Evolutionary conservation across 2,888 invertebrate genomes (phyloP).

Genomic region (Yponomeuta sedellus): DNA sequence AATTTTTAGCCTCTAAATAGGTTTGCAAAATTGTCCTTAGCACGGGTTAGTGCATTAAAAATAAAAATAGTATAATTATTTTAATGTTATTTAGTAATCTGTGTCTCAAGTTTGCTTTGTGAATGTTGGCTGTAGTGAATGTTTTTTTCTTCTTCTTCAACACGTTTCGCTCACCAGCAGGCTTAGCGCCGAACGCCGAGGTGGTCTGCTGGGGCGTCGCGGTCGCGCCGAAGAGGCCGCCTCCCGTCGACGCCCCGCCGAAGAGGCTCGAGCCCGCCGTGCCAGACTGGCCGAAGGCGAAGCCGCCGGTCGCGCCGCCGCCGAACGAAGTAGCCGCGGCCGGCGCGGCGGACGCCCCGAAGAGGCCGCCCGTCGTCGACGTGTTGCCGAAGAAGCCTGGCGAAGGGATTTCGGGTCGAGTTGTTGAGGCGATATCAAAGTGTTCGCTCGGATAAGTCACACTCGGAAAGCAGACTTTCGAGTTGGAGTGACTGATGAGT

Average conservation of each 20-base stretch:
- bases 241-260: conserved; percentile 61
- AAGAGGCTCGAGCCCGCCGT: conserved; percentile 78
- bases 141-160: too few relatives aligned
- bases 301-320: conserved; percentile 64
- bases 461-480: too few relatives aligned
- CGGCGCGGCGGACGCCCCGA: conserved; percentile 42
- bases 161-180: conserved; percentile 31
- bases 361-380: conserved; percentile 39
- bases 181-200: conserved; percentile 76
- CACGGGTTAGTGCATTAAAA: too few relatives aligned
- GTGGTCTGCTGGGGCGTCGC: conserved; percentile 65
- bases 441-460: too few relatives aligned
- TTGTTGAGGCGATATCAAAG: too few relatives aligned
- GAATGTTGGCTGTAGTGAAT: too few relatives aligned
- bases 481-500: too few relatives aligned
- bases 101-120: too few relatives aligned
- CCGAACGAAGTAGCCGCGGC: conserved; percentile 81
- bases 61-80: too few relatives aligned
- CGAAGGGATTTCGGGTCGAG: neutral
- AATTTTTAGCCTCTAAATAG: too few relatives aligned
- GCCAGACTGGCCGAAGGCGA: conserved; percentile 56
- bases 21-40: too few relatives aligned
- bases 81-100: too few relatives aligned
- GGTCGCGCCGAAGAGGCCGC: conserved; percentile 76
- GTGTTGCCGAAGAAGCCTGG: conserved; percentile 75